A percentile compares a stretch with the other conserved stretches of the same genome.
Evolutionary conservation across 2,797 vertebrate species (phyloP).

Genomic region (Tadarida brasiliensis): DNA sequence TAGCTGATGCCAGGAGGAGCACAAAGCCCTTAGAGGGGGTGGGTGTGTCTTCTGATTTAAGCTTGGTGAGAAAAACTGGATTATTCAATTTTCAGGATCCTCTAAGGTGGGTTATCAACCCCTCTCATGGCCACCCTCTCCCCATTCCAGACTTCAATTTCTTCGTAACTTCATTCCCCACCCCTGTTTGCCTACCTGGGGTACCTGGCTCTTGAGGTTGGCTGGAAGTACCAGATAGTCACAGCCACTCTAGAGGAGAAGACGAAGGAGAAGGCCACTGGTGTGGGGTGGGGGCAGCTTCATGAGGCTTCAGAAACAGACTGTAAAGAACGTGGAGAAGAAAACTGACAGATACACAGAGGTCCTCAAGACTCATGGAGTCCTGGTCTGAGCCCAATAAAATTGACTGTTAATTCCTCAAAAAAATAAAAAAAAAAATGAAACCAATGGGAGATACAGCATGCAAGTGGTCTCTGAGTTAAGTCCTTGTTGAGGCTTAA

Average conservation of each 20-base stretch:
- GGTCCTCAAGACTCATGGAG: conserved; percentile 93
- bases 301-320: conserved; percentile 91
- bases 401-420: conserved; percentile 66
- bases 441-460: conserved; percentile 17
- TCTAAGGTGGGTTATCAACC: neutral
- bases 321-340: conserved; percentile 93
- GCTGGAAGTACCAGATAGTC: conserved; percentile 97
- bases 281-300: conserved; percentile 92
- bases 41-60: neutral
- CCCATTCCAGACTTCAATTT: neutral
- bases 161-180: neutral
- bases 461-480: neutral
- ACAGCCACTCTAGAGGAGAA: conserved; percentile 95
- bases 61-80: neutral
- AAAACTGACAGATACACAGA: conserved; percentile 88
- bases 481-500: neutral
- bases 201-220: conserved; percentile 96
- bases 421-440: neutral
- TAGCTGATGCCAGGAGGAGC: conserved; percentile 70
- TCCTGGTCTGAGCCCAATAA: conserved; percentile 91
- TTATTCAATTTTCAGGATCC: neutral
- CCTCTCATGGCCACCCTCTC: no score
- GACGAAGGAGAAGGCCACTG: conserved; percentile 94
- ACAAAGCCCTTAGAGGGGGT: fast-evolving
- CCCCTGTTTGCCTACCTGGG: conserved; percentile 93